Percentiles rank a stretch among this genome's conserved stretches.
phyloP scores from a whole-genome alignment of 2,113 vertebrate genomes.

The Pollimyrus isidori region DNA sequence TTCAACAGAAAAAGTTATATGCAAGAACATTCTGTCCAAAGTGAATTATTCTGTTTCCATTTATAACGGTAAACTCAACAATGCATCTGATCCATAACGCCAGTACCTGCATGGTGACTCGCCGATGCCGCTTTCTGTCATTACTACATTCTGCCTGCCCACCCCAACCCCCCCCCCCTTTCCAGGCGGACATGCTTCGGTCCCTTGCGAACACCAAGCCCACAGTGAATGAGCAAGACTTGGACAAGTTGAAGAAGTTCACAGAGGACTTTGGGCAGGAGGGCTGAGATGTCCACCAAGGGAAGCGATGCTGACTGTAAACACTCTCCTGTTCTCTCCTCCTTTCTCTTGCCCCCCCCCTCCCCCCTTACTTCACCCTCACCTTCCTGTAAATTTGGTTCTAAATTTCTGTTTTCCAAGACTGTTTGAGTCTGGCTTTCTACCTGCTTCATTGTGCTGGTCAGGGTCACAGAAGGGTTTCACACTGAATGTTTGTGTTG shows the following conservation, averaged over 20 bases:
- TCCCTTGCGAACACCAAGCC: slow-evolving; percentile 79
- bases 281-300: slow-evolving; percentile 64
- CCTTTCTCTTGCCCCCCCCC: slow-evolving; percentile 22
- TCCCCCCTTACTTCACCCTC: slow-evolving; percentile 15
- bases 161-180: background rate
- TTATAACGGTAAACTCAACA: background rate
- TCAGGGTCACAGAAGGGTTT: slow-evolving; percentile 32
- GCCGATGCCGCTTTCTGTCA: background rate
- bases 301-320: slow-evolving; percentile 48
- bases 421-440: background rate
- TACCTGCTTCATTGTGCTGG: slow-evolving; percentile 16
- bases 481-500: slow-evolving; percentile 19
- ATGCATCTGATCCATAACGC: background rate
- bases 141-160: background rate
- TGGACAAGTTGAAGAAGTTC: slow-evolving; percentile 93
- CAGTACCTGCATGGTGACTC: background rate
- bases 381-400: slow-evolving; percentile 14
- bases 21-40: background rate
- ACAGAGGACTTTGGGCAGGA: slow-evolving; percentile 98
- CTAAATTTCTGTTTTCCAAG: background rate
- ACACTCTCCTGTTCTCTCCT: slow-evolving; percentile 30
- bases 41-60: background rate
- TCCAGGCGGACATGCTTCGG: slow-evolving; percentile 80
- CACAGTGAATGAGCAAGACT: slow-evolving; percentile 91
- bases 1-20: background rate